Evolutionary conservation across 2,797 vertebrate genomes (phyloP), one percentile per base, ranked within the genome.

Genomic region (Helicolenus hilgendorfi): DNA sequence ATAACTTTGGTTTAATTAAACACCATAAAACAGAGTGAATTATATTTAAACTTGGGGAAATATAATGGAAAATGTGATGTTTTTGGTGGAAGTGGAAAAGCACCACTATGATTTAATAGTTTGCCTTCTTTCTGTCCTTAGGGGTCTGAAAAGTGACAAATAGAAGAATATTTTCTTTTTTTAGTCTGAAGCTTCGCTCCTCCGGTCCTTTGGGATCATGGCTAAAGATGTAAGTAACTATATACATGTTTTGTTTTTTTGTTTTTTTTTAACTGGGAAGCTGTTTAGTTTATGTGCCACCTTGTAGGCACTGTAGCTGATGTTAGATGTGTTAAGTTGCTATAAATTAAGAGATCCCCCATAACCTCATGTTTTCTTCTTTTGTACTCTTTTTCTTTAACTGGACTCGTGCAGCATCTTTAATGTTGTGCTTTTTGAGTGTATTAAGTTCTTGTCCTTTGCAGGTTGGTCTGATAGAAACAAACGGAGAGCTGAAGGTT

Each of bases 401-500:
- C 9, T 67, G 3, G 3, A 24, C 20, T 72, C 1, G 4, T 7
- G 4, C 22, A 29, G 11, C 4, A 1, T 60, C 4, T 79, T 53
- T 29, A 69, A 49, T 76, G 11, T 2, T 63, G 33, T 59, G 1
- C 20, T n/a, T 64, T 69, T 72, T 80, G 6, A 71, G 4, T 55
- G 3, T 18, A 33, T 36, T 72, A 59, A 33, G 20, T 56, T 83
- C 4, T 62, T 87, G 4, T 92, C 58, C 24, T 92, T 91, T 13
- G 64, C 96, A 99, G 99, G 98, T 97, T 97, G 98, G 98, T 97
- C 98, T 99, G 96, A 98, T 99, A 98, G 99, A 99, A 98, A 98
- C 99, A 94, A 99, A 99, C 94, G 99, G 99, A 98, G 99, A 99
- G 94, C 97, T 99, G 93, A 99, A 99, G 97, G 98, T 99, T 98